Conservation (phyloP, 2,888 invertebrate species). For the Coenonympha glycerion region DNA sequence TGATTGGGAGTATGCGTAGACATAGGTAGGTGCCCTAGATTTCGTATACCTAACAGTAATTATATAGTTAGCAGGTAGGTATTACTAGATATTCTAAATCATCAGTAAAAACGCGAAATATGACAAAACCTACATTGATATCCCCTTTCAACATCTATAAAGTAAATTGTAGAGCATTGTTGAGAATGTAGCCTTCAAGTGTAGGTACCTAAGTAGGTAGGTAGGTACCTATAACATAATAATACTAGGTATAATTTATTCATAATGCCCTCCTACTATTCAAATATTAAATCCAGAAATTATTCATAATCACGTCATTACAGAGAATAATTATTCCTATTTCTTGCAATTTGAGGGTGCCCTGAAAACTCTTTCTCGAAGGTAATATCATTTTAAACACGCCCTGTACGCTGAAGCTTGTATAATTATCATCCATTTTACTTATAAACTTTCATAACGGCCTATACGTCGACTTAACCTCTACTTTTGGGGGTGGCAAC, state of each 20-base stretch:
- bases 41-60: neutral
- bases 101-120: too few species aligned
- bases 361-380: conserved; percentile 47
- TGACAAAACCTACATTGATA: too few species aligned
- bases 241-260: too few species aligned
- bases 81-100: too few species aligned
- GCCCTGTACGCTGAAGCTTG: conserved; percentile 62
- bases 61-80: too few species aligned
- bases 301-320: conserved; percentile 21
- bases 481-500: conserved; percentile 60
- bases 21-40: too few species aligned
- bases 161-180: too few species aligned
- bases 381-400: conserved; percentile 67
- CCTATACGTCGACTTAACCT: conserved; percentile 75
- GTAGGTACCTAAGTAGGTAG: too few species aligned
- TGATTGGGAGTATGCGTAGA: too few species aligned
- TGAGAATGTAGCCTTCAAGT: too few species aligned
- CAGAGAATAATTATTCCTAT: conserved; percentile 16
- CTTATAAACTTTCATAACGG: conserved; percentile 76
- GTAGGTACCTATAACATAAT: too few species aligned
- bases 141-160: too few species aligned
- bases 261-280: neutral
- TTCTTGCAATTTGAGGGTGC: conserved; percentile 23
- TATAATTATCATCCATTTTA: conserved; percentile 76
- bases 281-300: conserved; percentile 8